These are phyloP conservation scores for Lerista edwardsae DNA, from an alignment of 2,797 vertebrate species.

Conservation along the genomic window DNA sequence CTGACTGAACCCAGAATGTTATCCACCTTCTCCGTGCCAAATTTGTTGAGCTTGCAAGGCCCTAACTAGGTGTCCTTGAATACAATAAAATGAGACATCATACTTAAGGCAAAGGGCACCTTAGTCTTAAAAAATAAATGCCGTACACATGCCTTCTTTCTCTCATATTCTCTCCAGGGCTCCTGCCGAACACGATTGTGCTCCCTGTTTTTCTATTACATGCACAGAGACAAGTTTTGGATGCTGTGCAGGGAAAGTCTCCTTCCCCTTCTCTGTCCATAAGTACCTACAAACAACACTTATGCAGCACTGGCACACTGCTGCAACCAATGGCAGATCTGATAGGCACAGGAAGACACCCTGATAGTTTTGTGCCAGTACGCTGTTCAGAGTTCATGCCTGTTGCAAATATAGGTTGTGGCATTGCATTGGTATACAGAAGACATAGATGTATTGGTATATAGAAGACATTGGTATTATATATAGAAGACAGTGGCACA, in stretches of 20 bases:
- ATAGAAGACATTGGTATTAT: no score
- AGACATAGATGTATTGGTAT: no score
- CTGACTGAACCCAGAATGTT: slow-evolving; percentile 56
- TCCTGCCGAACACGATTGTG: rapidly evolving
- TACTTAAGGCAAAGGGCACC: not conserved
- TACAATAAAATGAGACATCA: slow-evolving; percentile 20
- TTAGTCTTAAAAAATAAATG: slow-evolving; percentile 23
- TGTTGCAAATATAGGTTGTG: not conserved
- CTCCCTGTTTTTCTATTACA: rapidly evolving
- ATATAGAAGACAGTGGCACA: not conserved
- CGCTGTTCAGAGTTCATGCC: not conserved
- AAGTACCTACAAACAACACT: not conserved
- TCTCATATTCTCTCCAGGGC: slow-evolving; percentile 1
- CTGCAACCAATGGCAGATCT: not conserved
- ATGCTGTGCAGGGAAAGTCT: not conserved
- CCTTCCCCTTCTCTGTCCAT: not conserved
- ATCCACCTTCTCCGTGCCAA: slow-evolving; percentile 48
- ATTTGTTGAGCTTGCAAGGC: slow-evolving; percentile 58
- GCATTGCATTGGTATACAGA: not conserved
- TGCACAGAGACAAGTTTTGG: not conserved
- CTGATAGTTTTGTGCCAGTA: not conserved
- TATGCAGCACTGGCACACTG: not conserved
- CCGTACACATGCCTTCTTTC: not conserved
- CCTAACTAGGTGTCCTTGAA: slow-evolving; percentile 59
- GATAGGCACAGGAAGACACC: not conserved